A percentile compares a stretch with the other conserved stretches of the same genome.
Conservation (phyloP, 2,888 invertebrate species). For the Rotaria sp. region DNA sequence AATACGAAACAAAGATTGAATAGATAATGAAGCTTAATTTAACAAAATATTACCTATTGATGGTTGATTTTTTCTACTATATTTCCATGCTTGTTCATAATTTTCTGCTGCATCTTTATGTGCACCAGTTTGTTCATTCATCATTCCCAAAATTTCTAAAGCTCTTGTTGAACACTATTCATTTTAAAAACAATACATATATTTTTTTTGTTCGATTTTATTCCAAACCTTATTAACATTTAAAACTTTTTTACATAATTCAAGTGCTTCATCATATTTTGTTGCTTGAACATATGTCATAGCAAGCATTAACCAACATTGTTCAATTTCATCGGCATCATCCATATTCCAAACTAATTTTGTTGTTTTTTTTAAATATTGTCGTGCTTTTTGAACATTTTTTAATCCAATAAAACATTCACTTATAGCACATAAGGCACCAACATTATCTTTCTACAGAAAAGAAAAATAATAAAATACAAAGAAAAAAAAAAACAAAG, state of each 20-base stretch:
- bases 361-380: slow-evolving; percentile 78
- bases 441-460: slow-evolving; percentile 66
- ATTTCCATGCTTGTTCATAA: slow-evolving; percentile 79
- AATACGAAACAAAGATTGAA: neutral
- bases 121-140: slow-evolving; percentile 83
- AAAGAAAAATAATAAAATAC: neutral
- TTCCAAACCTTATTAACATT: slow-evolving; percentile 53
- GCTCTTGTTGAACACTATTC: slow-evolving; percentile 66
- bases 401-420: slow-evolving; percentile 77
- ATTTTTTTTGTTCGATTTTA: neutral
- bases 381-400: slow-evolving; percentile 77
- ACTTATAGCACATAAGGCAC: slow-evolving; percentile 75
- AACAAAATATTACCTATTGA: slow-evolving; percentile 62
- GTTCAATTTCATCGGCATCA: slow-evolving; percentile 87
- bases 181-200: neutral
- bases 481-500: neutral
- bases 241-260: slow-evolving; percentile 63
- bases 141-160: slow-evolving; percentile 75
- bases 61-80: slow-evolving; percentile 72
- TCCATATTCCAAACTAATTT: slow-evolving; percentile 60
- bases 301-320: slow-evolving; percentile 85
- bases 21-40: too few species aligned
- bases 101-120: slow-evolving; percentile 74
- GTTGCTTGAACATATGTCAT: slow-evolving; percentile 74
- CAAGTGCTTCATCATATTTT: slow-evolving; percentile 76